Percentiles rank a stretch among this genome's conserved stretches.
Conservation (phyloP, 1,140 invertebrate genomes). For the Varroa destructor region DNA sequence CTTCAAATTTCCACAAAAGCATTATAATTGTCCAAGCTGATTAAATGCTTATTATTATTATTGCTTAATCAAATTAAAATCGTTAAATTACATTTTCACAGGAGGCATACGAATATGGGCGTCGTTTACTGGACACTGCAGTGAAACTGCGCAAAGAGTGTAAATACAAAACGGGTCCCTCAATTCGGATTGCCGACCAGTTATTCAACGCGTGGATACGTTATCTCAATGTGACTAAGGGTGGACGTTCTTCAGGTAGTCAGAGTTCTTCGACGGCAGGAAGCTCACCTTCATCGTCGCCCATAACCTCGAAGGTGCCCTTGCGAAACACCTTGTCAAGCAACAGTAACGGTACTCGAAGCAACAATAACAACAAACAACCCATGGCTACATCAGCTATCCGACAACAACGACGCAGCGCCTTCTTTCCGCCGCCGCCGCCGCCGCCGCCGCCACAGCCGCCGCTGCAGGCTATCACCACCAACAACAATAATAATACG, state of each 20-base stretch:
- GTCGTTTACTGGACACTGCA: constrained; percentile 12
- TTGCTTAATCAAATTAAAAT: no score
- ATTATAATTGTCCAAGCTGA: no score
- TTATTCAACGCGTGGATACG: constrained; percentile 15
- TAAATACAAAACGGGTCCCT: constrained; percentile 16
- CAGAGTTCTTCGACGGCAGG: constrained; percentile 13
- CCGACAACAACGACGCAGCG: constrained; percentile 6
- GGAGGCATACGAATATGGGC: constrained; percentile 24
- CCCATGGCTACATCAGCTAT: no score
- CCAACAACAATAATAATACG: no score
- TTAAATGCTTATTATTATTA: no score
- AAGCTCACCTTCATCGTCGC: constrained; percentile 19
- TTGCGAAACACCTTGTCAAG: neutral
- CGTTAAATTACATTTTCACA: neutral
- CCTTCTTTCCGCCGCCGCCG: neutral
- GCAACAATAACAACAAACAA: no score
- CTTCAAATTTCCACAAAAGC: no score
- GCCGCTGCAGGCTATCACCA: neutral
- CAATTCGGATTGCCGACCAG: constrained; percentile 11
- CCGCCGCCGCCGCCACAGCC: neutral
- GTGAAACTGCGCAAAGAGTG: constrained; percentile 18
- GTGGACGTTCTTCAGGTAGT: constrained; percentile 4
- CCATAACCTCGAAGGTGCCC: constrained; percentile 7
- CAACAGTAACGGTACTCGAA: neutral
- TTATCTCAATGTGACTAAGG: constrained; percentile 18